These are phyloP conservation scores for Eledona agricola DNA, from an alignment of 2,888 invertebrate species.

Conservation along the genomic window DNA sequence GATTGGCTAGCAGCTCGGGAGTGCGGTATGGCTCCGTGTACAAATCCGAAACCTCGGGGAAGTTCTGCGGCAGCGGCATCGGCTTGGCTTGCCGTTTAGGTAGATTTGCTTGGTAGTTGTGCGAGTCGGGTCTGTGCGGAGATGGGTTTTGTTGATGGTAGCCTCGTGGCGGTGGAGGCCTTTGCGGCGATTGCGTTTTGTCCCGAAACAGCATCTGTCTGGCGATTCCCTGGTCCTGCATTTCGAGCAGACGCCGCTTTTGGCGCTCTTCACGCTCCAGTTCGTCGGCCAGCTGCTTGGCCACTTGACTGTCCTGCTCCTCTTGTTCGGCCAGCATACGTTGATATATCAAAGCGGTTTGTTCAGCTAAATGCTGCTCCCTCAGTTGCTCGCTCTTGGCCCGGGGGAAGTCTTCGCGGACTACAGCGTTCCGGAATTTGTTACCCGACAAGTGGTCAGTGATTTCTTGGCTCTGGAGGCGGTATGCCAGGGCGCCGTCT, in stretches of 20 bases:
- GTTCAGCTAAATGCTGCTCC: slow-evolving; percentile 72
- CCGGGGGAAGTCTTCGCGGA: slow-evolving; percentile 80
- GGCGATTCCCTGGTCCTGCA: slow-evolving; percentile 66
- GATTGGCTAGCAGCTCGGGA: slow-evolving; percentile 43
- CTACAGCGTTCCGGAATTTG: slow-evolving; percentile 76
- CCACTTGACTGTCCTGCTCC: slow-evolving; percentile 73
- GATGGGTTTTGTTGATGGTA: slow-evolving; percentile 45
- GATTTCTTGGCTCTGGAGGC: slow-evolving; percentile 84
- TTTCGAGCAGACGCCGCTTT: slow-evolving; percentile 65
- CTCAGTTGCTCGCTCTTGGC: slow-evolving; percentile 78
- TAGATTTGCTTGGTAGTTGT: slow-evolving; percentile 53
- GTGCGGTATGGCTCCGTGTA: slow-evolving; percentile 58
- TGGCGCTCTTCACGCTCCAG: slow-evolving; percentile 68
- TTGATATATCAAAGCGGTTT: slow-evolving; percentile 70
- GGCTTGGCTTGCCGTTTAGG: slow-evolving; percentile 56
- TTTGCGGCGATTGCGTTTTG: slow-evolving; percentile 42
- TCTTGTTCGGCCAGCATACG: slow-evolving; percentile 73
- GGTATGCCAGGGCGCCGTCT: slow-evolving; percentile 83
- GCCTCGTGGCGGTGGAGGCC: slow-evolving; percentile 44
- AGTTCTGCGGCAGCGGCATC: slow-evolving; percentile 55
- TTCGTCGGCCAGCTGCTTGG: slow-evolving; percentile 73
- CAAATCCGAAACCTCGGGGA: slow-evolving; percentile 44
- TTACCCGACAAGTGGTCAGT: slow-evolving; percentile 80
- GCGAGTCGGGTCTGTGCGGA: slow-evolving; percentile 50
- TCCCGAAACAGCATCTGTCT: slow-evolving; percentile 64